These are phyloP conservation scores for Percina caprodes DNA, from an alignment of 2,113 vertebrate species.

Conservation along the genomic window DNA sequence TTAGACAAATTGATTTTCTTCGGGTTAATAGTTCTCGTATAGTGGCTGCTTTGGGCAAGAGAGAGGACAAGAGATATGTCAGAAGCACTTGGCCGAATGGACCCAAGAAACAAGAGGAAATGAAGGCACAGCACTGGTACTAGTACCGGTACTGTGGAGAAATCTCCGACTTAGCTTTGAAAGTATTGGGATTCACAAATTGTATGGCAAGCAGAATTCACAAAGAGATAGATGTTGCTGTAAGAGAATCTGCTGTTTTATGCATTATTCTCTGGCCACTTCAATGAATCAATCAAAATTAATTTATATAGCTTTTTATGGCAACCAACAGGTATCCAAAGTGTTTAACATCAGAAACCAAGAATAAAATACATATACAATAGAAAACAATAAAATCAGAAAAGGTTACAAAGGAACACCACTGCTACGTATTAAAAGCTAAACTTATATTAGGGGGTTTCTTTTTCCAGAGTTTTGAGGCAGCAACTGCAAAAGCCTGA, in stretches of 20 bases:
- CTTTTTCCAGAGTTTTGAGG: too few relatives aligned
- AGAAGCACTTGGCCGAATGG: constrained; percentile 50
- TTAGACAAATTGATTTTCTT: constrained; percentile 76
- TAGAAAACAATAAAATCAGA: too few relatives aligned
- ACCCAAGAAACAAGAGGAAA: constrained; percentile 49
- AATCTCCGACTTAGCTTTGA: background rate
- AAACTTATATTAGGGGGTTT: too few relatives aligned
- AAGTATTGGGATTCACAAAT: background rate
- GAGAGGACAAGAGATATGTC: constrained; percentile 50
- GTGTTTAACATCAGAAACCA: too few relatives aligned
- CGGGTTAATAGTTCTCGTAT: constrained; percentile 64
- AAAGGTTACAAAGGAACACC: too few relatives aligned
- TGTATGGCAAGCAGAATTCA: background rate
- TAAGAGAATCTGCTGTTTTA: background rate
- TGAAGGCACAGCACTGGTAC: constrained; percentile 12
- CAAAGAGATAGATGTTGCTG: background rate
- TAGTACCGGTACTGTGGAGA: background rate
- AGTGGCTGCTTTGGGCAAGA: constrained; percentile 62
- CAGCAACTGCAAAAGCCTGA: too few relatives aligned
- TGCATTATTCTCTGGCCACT: background rate
- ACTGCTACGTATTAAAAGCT: too few relatives aligned
- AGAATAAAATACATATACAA: too few relatives aligned
- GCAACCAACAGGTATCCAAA: too few relatives aligned
- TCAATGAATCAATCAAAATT: too few relatives aligned
- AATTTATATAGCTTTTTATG: too few relatives aligned